Percentiles rank a stretch among this genome's conserved stretches.
Conservation (phyloP, 2,888 invertebrate species). For the Trimorus sp. region DNA sequence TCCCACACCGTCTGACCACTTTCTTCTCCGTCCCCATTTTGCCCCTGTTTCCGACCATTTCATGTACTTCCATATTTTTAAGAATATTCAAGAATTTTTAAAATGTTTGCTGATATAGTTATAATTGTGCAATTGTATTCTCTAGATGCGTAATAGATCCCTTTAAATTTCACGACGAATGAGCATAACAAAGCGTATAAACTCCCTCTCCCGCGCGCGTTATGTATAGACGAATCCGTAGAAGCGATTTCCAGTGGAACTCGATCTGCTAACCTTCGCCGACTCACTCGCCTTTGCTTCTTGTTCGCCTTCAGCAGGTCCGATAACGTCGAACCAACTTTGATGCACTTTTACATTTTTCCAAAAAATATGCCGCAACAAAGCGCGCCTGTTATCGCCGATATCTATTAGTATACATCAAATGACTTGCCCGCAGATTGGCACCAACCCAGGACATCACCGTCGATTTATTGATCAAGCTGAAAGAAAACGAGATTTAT, state of each 20-base stretch:
- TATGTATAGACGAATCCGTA: conserved; percentile 63
- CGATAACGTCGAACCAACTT: conserved; percentile 62
- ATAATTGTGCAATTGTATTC: too few species aligned
- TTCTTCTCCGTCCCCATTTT: too few species aligned
- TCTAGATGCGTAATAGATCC: too few species aligned
- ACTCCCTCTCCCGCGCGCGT: conserved; percentile 58
- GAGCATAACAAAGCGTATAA: conserved; percentile 52
- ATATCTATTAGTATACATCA: conserved; percentile 27
- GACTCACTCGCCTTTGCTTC: conserved; percentile 62
- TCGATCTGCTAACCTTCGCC: conserved; percentile 64
- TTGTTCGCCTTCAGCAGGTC: conserved; percentile 63
- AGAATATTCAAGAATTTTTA: too few species aligned
- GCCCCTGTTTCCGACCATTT: too few species aligned
- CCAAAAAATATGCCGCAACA: conserved; percentile 43
- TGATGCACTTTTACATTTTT: conserved; percentile 57
- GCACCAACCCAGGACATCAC: neutral
- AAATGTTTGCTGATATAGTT: too few species aligned
- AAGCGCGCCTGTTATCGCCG: conserved; percentile 46
- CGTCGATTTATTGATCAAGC: too few species aligned
- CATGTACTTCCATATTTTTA: too few species aligned
- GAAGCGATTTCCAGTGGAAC: conserved; percentile 66
- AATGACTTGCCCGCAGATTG: conserved; percentile 13
- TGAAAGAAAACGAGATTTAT: too few species aligned
- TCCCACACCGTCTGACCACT: too few species aligned
- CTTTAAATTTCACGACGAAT: conserved; percentile 57